A percentile compares a stretch with the other conserved stretches of the same genome.
phyloP scores from a whole-genome alignment of 1,140 invertebrate species.

The Pararge aegeria region DNA sequence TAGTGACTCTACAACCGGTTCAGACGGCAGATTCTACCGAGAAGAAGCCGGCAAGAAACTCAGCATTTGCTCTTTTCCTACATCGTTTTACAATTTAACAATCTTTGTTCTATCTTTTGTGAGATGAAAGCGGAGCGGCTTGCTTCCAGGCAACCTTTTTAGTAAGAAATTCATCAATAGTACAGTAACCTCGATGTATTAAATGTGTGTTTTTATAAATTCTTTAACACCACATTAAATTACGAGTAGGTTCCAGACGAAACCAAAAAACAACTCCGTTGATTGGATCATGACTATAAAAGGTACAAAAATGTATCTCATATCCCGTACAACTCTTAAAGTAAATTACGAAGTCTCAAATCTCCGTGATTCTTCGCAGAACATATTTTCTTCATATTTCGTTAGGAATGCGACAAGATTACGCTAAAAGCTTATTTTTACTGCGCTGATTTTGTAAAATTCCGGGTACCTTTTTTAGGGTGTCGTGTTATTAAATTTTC shows the following conservation, averaged over 20 bases:
- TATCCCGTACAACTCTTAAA: neutral
- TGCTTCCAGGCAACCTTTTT: too few relatives aligned
- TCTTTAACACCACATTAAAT: neutral
- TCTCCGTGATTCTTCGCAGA: neutral
- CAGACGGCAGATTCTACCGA: too few relatives aligned
- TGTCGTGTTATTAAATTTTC: neutral
- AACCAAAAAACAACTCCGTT: neutral
- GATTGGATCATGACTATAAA: neutral
- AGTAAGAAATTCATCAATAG: too few relatives aligned
- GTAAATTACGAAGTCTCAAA: neutral
- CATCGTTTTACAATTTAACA: too few relatives aligned
- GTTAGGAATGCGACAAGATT: constrained; percentile 1
- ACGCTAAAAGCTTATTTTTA: constrained; percentile 5
- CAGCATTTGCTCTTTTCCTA: too few relatives aligned
- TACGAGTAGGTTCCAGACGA: neutral
- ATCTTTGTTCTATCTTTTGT: too few relatives aligned
- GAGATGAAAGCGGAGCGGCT: too few relatives aligned
- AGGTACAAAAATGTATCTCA: neutral
- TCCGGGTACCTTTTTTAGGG: neutral
- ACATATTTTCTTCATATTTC: constrained; percentile 10
- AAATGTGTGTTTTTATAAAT: too few relatives aligned
- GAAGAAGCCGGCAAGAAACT: too few relatives aligned
- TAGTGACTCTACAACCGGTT: too few relatives aligned
- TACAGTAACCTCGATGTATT: too few relatives aligned
- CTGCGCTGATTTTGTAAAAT: neutral